These are phyloP conservation scores for Gymnorhina tibicen DNA, from an alignment of 2,113 vertebrate species.

Conservation along the genomic window DNA sequence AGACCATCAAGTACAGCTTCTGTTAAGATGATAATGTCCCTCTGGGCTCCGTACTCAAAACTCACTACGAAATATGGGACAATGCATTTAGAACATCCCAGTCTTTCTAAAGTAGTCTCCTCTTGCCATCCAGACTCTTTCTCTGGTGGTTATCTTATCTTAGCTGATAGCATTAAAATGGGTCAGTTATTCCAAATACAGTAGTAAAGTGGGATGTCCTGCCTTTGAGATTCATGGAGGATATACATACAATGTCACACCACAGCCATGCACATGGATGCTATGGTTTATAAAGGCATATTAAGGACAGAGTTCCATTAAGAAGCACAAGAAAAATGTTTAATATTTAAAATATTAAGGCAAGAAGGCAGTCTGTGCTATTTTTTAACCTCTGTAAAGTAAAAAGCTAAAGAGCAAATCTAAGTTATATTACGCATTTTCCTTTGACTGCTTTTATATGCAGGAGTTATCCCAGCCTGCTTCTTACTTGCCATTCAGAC, in stretches of 20 bases:
- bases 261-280: background rate
- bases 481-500: background rate
- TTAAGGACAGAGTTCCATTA: background rate
- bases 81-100: background rate
- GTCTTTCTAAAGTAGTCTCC: background rate
- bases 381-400: background rate
- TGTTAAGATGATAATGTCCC: background rate
- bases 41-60: background rate
- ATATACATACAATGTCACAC: background rate
- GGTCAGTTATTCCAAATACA: background rate
- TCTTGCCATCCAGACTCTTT: background rate
- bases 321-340: background rate
- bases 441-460: background rate
- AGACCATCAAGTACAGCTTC: background rate
- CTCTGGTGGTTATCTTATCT: background rate
- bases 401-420: background rate
- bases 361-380: background rate
- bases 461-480: background rate
- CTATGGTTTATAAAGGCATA: background rate
- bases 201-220: background rate
- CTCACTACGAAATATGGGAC: background rate
- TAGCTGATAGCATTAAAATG: background rate
- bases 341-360: background rate
- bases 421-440: background rate
- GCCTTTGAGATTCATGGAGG: background rate